Evolutionary conservation across 1,140 invertebrate species (phyloP), one percentile per base, ranked within the genome.

Genomic region (Homarus americanus): DNA sequence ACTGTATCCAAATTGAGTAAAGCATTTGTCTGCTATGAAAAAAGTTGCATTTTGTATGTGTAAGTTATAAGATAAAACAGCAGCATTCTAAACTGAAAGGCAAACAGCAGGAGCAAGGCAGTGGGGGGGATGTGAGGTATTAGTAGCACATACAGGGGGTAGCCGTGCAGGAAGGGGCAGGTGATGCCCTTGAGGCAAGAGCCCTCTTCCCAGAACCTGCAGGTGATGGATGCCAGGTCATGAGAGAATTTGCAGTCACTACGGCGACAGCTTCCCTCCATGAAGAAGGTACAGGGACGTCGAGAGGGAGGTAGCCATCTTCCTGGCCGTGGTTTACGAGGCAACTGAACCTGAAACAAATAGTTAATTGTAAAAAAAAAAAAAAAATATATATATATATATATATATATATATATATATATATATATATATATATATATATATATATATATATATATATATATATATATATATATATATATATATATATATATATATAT

Each of bases 201-300:
- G 79, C 93, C 93, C 87, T 94, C 94, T 84, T 94, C 93, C 95
- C 95, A 95, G 92, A 95, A 95, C 75, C 95, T 93, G 93, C 95
- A 95, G 44, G 95, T 95, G 36, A 95, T 95, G 73, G 93, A 93
- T 12, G 94, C 94, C 38, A 95, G 93, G 93, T 95, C 95, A 93
- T 95, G 95, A 7, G 95, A 95, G 93, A 94, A 95, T 92, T 95
- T 95, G 93, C 95, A 95, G 92, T 95, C 95, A 69, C 93, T 92
- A 34, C 95, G 93, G 24, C 94, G 93, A 92, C 95, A 95, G 89
- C 94, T 93, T 53, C 95, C 95, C 93, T 95, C 95, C 92, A 95
- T 91, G 92, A 94, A 95, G 93, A 95, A 95, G 84, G 93, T 94
- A 92, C 95, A 95, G 28, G 95, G 95, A 15, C 93, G 93, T 28